These are phyloP conservation scores for Eulimnadia texana DNA, from an alignment of 1,140 invertebrate species.

Conservation along the genomic window DNA sequence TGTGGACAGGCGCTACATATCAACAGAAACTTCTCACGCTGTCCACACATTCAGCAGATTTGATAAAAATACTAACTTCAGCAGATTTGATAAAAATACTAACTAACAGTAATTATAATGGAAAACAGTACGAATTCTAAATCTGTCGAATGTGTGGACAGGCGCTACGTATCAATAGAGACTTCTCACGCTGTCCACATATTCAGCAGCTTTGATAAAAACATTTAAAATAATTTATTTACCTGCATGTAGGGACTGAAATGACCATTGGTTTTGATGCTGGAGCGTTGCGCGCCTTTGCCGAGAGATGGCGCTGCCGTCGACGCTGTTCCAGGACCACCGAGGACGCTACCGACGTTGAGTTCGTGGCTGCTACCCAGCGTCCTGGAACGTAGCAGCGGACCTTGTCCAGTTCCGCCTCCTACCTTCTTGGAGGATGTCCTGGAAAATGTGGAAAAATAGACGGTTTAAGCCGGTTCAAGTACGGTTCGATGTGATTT, in stretches of 20 bases:
- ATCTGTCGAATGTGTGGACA: no score
- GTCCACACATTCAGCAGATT: no score
- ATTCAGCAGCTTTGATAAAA: no score
- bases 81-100: no score
- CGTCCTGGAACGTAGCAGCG: constrained; percentile 5
- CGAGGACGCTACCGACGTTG: constrained; percentile 5
- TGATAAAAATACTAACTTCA: no score
- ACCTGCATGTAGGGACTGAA: constrained; percentile 43
- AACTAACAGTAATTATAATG: no score
- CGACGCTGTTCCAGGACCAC: background rate
- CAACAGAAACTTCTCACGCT: no score
- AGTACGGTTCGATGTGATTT: background rate
- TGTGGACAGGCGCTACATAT: no score
- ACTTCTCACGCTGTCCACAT: no score
- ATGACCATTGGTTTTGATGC: constrained; percentile 47
- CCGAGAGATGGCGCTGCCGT: constrained; percentile 1
- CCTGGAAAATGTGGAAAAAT: background rate
- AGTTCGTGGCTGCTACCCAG: constrained; percentile 10
- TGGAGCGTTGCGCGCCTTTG: constrained; percentile 26
- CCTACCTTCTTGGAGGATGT: constrained; percentile 7
- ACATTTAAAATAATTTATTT: no score
- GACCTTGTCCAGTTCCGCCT: background rate
- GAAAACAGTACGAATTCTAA: no score
- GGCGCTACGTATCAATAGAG: no score
- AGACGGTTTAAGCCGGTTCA: background rate